phyloP scores from a whole-genome alignment of 2,888 invertebrate species.

The Protophormia terraenovae region DNA sequence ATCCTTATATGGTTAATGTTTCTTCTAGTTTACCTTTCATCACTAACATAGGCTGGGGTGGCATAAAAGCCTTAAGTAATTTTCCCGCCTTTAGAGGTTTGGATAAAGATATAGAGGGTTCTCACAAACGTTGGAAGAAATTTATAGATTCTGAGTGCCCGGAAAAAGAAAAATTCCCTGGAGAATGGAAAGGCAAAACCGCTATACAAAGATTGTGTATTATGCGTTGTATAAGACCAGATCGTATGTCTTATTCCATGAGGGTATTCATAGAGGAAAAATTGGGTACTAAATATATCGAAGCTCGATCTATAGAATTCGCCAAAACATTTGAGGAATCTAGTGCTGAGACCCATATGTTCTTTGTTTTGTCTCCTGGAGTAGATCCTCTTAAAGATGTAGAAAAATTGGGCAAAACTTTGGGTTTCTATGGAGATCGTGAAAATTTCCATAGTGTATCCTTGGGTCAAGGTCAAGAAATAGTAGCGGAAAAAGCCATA shows the following conservation, averaged over 20 bases:
- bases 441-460: slow-evolving; percentile 96
- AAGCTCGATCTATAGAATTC: slow-evolving; percentile 90
- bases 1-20: slow-evolving; percentile 89
- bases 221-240: slow-evolving; percentile 94
- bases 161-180: slow-evolving; percentile 95
- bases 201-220: slow-evolving; percentile 94
- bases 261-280: slow-evolving; percentile 93
- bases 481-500: slow-evolving; percentile 94
- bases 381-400: slow-evolving; percentile 97
- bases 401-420: slow-evolving; percentile 90
- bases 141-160: slow-evolving; percentile 95
- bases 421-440: slow-evolving; percentile 90
- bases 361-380: slow-evolving; percentile 96
- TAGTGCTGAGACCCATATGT: slow-evolving; percentile 91
- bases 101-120: slow-evolving; percentile 95
- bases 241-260: slow-evolving; percentile 95
- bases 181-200: slow-evolving; percentile 96
- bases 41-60: slow-evolving; percentile 90
- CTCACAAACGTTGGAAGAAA: slow-evolving; percentile 95
- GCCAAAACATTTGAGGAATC: slow-evolving; percentile 93
- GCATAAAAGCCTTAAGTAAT: slow-evolving; percentile 88
- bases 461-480: slow-evolving; percentile 96
- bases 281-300: slow-evolving; percentile 90
- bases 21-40: slow-evolving; percentile 92
- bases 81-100: slow-evolving; percentile 91